Base-by-base conservation (phyloP, 2,888 invertebrate genomes). In the Rhodophaea formosa region DNA sequence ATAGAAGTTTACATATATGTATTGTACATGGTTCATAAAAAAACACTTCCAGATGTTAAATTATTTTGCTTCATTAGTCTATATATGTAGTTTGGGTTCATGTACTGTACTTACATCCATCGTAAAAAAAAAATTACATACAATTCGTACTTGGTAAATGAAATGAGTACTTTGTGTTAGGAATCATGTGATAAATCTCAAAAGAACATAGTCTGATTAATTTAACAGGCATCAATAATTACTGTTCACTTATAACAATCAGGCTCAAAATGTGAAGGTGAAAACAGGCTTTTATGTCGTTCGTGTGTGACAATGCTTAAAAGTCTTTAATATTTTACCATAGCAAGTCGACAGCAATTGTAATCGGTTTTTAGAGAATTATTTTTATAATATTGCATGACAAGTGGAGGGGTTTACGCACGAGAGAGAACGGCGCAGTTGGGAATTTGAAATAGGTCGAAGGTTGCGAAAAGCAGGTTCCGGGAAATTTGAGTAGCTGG, bases 351-450 rank as follows among this genome's bases (percentile, higher is more conserved):
- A 74, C 68, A 74, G 74, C 69, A 75, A 77, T 75, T 75, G 77
- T 70, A 72, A 79, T 80, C 70, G 71, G 75, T 84, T 82, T 67
- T 77, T 82, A 82, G 77, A 82, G 70, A 74, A 66, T 84, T 86
- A 82, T 84, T 84, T 88, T 88, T 82, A 75, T 86, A 85, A 82
- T 77, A 74, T 78, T 78, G 75, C 79, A 80, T 68, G 68, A 74
- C 66, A 67, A 71, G 67, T 67, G 73, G 71, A 63, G 57, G 63
- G 53, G 59, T 14, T 61, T 63, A 64, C 62, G 58, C 67, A 23
- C 23, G 68, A 59, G 65, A 64, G 67, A 57, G 64, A 61, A 59
- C 59, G 62, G 63, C 58, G 60, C 62, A 62, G 62, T 53, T 42
- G 45, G 16, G 52, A 23, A 8, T 44, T 7, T 30, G 44, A 51